Base-by-base conservation (phyloP, 1,140 invertebrate genomes). In the Diabrotica undecimpunctata region DNA sequence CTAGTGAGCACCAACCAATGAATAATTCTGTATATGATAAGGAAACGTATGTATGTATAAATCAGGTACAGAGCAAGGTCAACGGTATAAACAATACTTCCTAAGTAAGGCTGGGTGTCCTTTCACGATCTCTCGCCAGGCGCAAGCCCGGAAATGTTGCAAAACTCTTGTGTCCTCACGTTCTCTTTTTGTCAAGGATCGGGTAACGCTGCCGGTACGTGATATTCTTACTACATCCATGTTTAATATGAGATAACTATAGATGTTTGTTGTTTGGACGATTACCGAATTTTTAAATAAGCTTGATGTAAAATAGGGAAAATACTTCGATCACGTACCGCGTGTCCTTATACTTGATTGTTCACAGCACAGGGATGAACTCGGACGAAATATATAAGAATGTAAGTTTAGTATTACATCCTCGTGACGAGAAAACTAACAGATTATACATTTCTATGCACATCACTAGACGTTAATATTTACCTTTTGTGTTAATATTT, bases 81-180 rank as follows among this genome's bases (percentile, higher is more conserved):
- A 57, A 11, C 8, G 53, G 7, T n/a, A 41, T 25, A 69, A 70
- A 70, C 70, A 74, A 69, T 67, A 70, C 68, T 61, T 62, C 62
- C 73, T 65, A 70, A 72, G 71, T 72, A 74, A 69, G 70, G 72
- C 66, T 67, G n/a, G 71, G 57, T 71, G 71, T 70, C 73, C 73
- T 74, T 72, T 72, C 73, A 69, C 73, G 54, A 67, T 11, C 50
- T 46, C 50, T 63, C 64, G 55, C 52, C 63, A 70, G 54, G 61
- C 66, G 72, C 64, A 67, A 61, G 64, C 35, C 64, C 64, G 64
- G 64, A 65, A 61, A 58, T 46, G 13, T 60, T 62, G 36, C 52
- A 14, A 39, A 53, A 65, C n/a, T 37, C 46, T 64, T 9, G 60
- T 64, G 60, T 72, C 71, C 66, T 69, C 53, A 35, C 70, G 69